phyloP scores from a whole-genome alignment of 2,797 vertebrate genomes.

The Astyanax mexicanus region DNA sequence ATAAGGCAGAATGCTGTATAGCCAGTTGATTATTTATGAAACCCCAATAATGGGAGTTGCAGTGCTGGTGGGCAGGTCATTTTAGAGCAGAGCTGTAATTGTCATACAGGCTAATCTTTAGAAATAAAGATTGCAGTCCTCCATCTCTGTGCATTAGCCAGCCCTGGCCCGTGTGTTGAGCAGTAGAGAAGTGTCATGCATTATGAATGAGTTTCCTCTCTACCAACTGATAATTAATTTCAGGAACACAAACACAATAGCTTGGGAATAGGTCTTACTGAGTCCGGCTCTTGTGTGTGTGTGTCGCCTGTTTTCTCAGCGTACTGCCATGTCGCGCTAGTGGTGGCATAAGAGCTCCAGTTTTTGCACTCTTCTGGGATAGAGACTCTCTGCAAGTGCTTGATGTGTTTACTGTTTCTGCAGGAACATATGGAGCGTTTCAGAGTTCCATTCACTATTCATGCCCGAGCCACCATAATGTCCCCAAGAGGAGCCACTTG shows the following conservation, averaged over 20 bases:
- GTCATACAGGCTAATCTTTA: slow-evolving; percentile 1
- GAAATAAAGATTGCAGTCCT: slow-evolving; percentile 11
- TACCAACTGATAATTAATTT: slow-evolving; percentile 53
- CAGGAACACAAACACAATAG: slow-evolving; percentile 36
- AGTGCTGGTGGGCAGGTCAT: not conserved
- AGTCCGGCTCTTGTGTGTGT: slow-evolving; percentile 24
- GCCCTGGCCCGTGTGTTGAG: slow-evolving; percentile 19
- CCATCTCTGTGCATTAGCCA: slow-evolving; percentile 27
- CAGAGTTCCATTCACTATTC: slow-evolving; percentile 26
- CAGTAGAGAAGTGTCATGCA: slow-evolving; percentile 45
- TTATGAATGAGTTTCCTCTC: slow-evolving; percentile 52
- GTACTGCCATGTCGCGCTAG: slow-evolving; percentile 2
- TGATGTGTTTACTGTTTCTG: slow-evolving; percentile 27
- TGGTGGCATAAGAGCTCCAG: slow-evolving; percentile 2
- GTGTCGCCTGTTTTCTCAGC: slow-evolving; percentile 31
- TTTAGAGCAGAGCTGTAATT: not conserved
- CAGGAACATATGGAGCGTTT: slow-evolving; percentile 32
- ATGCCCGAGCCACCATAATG: slow-evolving; percentile 15
- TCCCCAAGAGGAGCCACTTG: slow-evolving; percentile 25
- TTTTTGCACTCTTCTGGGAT: not conserved
- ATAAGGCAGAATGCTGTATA: not conserved
- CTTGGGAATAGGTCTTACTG: slow-evolving; percentile 39
- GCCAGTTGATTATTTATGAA: slow-evolving; percentile 1
- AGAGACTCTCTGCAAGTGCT: slow-evolving; percentile 6
- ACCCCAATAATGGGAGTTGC: not conserved